Evolutionary conservation across 2,113 vertebrate species (phyloP), one percentile per base, ranked within the genome.

Genomic region (Pseudorhombus dupliciocellatus): DNA sequence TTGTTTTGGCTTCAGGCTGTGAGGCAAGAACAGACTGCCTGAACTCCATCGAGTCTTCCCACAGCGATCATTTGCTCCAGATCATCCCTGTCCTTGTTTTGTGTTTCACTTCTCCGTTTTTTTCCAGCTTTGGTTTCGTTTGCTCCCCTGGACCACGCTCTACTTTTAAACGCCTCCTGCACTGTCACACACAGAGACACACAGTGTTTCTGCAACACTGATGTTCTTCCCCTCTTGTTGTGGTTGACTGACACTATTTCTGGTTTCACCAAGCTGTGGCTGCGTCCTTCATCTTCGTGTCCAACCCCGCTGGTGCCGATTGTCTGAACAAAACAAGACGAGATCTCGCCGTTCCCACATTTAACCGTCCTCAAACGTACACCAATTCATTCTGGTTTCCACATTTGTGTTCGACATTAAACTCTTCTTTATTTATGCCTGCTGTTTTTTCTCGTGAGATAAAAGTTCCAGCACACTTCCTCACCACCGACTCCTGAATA

Each of bases 401-500:
- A 48, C 7, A 8, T 48, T 1, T 20, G 16, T 7, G 42, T 5
- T 46, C 37, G 10, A 14, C 34, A 12, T 37, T 37, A 37, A 37
- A 37, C 34, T 34, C 26, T 3, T 28, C 26, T 28, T 5, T 28
- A 37, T 37, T 37, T 37, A 12, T 12, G 18, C 20, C 18, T 7
- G 1, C 44, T 1, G 15, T 20, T 5, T 18, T 20, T n/a, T n/a
- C n/a, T n/a, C n/a, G n/a, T n/a, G n/a, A n/a, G n/a, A 7, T 20
- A 15, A 12, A 42, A 4, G 37, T 9, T 52, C 21, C 20, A 18
- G 37, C 50, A 31, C 64, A 66, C 53, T 66, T 70, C 61, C 67
- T 79, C 74, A 22, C 25, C 6, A 5, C 12, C 3, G 54, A 59
- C 68, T 80, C 53, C 46, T 63, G 75, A 69, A 81, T 62, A 51